These are phyloP conservation scores for Sisyra nigra DNA, from an alignment of 2,888 invertebrate genomes.

Conservation along the genomic window DNA sequence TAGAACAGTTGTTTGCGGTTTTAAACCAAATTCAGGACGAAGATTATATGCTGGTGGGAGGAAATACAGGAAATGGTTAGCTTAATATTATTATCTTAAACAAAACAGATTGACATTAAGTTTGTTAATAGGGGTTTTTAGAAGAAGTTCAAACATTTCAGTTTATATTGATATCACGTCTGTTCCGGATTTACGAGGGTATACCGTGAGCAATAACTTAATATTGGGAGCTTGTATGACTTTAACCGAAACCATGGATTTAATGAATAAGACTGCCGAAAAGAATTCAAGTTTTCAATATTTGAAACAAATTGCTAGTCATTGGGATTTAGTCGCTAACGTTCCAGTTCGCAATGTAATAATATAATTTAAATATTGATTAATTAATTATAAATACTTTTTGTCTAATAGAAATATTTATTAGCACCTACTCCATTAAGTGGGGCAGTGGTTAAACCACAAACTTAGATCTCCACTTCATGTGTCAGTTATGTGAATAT, in stretches of 20 bases:
- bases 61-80: slow-evolving; percentile 61
- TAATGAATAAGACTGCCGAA: slow-evolving; percentile 27
- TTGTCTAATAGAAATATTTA: background rate
- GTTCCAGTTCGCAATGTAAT: slow-evolving; percentile 57
- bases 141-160: slow-evolving; percentile 28
- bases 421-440: background rate
- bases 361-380: slow-evolving; percentile 10
- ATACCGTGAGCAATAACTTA: slow-evolving; percentile 22
- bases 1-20: slow-evolving; percentile 38
- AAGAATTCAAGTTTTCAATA: slow-evolving; percentile 38
- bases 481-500: too few relatives aligned
- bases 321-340: slow-evolving; percentile 53
- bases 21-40: slow-evolving; percentile 29
- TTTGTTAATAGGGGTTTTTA: slow-evolving; percentile 28
- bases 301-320: slow-evolving; percentile 37
- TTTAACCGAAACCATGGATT: slow-evolving; percentile 35
- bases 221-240: slow-evolving; percentile 39
- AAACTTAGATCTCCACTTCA: background rate
- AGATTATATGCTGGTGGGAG: slow-evolving; percentile 46
- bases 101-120: background rate
- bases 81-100: background rate
- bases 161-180: slow-evolving; percentile 46
- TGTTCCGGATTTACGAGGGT: slow-evolving; percentile 31
- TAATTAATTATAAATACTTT: background rate
- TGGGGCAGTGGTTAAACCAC: background rate